Base-by-base conservation (phyloP, 2,113 vertebrate species). In the Cynopterus brachyotis region DNA sequence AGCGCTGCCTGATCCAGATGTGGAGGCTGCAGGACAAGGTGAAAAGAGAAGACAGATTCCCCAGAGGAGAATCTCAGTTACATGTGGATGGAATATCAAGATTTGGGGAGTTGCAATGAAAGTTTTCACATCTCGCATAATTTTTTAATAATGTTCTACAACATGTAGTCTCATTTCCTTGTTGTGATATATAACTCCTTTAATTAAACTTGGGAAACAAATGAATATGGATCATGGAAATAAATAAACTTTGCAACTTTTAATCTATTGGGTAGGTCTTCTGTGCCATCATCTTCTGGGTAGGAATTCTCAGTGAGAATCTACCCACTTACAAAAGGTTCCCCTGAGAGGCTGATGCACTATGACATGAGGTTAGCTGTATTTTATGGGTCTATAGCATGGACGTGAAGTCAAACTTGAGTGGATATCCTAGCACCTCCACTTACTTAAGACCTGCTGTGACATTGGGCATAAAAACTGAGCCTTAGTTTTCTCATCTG, bases 91-190 rank as follows among this genome's bases (percentile, higher is more conserved):
- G 16, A 98, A 96, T 15, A 37, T 97, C 3, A 94, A 83, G 1
- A 98, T 98, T 98, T 75, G 98, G 98, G 28, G 94, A 91, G 4
- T 97, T 99, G 32, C 98, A 98, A 76, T 84, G 98, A n/a, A 98
- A 98, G 98, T 93, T 98, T n/a, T 95, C 82, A 69, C 19, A 89
- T 40, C 59, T 40, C 53, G 60, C 66, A 30, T 60, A 55, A 26
- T 79, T 96, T 94, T 57, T 16, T 20, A 59, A 92, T 17, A 69
- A 42, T 30, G 6, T n/a, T 81, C 53, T 89, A 32, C 4, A 53
- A 89, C 89, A 19, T 79, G 4, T 57, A 91, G 57, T 82, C 28
- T 69, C 37, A 45, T 42, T 82, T 66, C 45, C 45, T 94, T 66
- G 35, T 30, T 45, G 37, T 66, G 3, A 45, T 37, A 16, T 47